Conservation (phyloP, 2,888 invertebrate species). For the Onchidella celtica region DNA sequence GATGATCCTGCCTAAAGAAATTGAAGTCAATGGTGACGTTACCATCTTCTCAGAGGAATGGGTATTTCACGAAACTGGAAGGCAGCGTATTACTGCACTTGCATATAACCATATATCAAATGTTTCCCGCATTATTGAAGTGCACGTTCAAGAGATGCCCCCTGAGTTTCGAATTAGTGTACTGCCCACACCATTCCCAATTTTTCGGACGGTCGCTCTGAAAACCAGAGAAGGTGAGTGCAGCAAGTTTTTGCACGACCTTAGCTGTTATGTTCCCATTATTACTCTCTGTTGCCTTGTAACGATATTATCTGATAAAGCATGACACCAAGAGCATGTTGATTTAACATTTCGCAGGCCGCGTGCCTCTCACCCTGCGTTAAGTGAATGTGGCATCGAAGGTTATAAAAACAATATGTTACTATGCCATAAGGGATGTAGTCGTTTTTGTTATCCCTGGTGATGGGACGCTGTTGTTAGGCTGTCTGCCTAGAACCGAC, state of each 20-base stretch:
- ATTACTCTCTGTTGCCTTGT: too few species aligned
- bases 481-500: too few species aligned
- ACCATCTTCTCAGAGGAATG: slow-evolving; percentile 44
- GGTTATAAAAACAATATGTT: too few species aligned
- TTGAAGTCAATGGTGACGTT: background rate
- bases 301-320: too few species aligned
- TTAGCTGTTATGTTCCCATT: too few species aligned
- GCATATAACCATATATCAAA: slow-evolving; percentile 69
- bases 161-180: slow-evolving; percentile 39
- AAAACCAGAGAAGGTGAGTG: slow-evolving; percentile 22
- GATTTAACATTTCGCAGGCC: slow-evolving; percentile 10
- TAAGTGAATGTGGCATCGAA: too few species aligned
- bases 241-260: too few species aligned
- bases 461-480: too few species aligned
- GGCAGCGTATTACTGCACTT: slow-evolving; percentile 61
- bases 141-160: slow-evolving; percentile 57
- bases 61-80: slow-evolving; percentile 55
- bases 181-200: slow-evolving; percentile 1
- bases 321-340: slow-evolving; percentile 12
- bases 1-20: slow-evolving; percentile 2
- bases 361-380: too few species aligned
- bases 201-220: slow-evolving; percentile 32
- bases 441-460: too few species aligned
- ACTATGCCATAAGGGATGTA: too few species aligned
- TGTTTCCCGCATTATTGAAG: slow-evolving; percentile 52